Base-by-base conservation (phyloP, 1,140 invertebrate genomes). In the Habropoda laboriosa region DNA sequence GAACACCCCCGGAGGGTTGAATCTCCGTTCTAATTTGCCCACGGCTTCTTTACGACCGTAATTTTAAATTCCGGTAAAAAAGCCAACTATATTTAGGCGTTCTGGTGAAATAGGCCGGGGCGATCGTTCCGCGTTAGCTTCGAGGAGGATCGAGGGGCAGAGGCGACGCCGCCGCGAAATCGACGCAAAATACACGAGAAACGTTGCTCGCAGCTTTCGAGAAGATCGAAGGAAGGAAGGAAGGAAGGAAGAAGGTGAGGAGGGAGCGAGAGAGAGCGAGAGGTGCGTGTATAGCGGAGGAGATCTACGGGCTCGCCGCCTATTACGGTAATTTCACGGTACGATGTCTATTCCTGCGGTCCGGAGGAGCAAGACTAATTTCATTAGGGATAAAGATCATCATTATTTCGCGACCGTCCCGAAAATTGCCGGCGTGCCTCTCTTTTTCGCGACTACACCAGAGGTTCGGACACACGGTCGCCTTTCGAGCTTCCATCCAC, bases 301-400 rank as follows among this genome's bases (percentile, higher is more conserved):
- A 51, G 77, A 86, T 87, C 70, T 84, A 80, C 74, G 61, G 75
- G 60, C 74, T 80, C 83, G 75, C 80, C 79, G 80, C 82, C 88
- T 87, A 90, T 91, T 91, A 91, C 88, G 87, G 90, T 90, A 91
- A 91, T 91, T 91, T 90, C 84, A 90, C 85, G 89, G 87, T 90
- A 87, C 86, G 81, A 87, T 75, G 87, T 89, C 88, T 89, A 89
- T 90, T 89, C 85, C 83, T 66, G 87, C 81, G 89, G 81, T 76
- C 79, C 64, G 63, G 64, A 85, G 82, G 70, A 89, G 86, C 86
- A 86, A 84, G 81, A 88, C 90, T 91, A 91, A 91, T 91, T 91
- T 91, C 90, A 91, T 91, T 91, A 91, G 89, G 89, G 90, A 91
- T 91, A 91, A 91, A 91, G 89, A 91, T 91, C 88, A 90, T 91